A percentile compares a stretch with the other conserved stretches of the same genome.
Conservation (phyloP, 1,140 invertebrate genomes). For the Nasonia giraulti region DNA sequence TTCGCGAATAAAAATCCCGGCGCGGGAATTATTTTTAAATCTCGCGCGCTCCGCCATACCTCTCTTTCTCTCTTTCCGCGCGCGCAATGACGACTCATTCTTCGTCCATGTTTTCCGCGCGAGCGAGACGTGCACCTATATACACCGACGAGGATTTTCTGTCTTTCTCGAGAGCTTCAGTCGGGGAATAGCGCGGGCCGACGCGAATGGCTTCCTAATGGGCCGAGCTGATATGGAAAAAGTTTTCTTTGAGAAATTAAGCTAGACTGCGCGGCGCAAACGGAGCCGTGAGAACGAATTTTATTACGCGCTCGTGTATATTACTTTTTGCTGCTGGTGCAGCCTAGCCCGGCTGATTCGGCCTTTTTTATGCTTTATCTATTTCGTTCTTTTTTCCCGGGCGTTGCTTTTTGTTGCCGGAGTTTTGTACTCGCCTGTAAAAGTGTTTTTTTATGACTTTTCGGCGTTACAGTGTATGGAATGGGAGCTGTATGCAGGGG, state of each 20-base stretch:
- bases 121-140: no score
- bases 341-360: neutral
- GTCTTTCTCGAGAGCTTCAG: neutral
- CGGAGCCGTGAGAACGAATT: conserved; percentile 47
- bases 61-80: neutral
- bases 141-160: neutral
- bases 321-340: conserved; percentile 35
- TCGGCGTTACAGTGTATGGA: no score
- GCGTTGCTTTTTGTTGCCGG: neutral
- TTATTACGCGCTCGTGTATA: conserved; percentile 49
- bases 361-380: neutral
- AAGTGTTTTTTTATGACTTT: neutral
- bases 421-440: neutral
- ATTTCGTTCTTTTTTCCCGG: neutral
- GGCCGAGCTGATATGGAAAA: conserved; percentile 51
- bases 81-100: neutral
- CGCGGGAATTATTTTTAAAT: conserved; percentile 67
- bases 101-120: neutral
- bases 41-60: conserved; percentile 52
- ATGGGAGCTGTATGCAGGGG: neutral
- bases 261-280: neutral
- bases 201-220: conserved; percentile 48
- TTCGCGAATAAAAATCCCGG: conserved; percentile 69
- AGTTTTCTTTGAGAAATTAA: conserved; percentile 47
- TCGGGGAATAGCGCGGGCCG: neutral